These are phyloP conservation scores for Clusia tigrina DNA, from an alignment of 2,888 invertebrate species.

Conservation along the genomic window DNA sequence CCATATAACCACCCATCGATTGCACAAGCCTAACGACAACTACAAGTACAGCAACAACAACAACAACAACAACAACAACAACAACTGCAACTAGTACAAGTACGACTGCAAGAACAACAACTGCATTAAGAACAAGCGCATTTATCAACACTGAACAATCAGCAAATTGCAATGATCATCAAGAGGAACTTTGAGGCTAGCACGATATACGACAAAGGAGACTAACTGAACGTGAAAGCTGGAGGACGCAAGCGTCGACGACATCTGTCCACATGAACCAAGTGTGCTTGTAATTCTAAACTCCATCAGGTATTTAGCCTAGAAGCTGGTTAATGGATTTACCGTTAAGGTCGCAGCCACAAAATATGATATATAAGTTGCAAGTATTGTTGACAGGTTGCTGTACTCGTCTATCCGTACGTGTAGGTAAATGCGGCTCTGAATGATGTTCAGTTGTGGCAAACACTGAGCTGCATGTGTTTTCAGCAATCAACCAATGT, in stretches of 20 bases:
- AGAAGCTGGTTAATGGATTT: constrained; percentile 38
- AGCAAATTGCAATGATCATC: constrained; percentile 36
- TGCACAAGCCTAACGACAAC: constrained; percentile 28
- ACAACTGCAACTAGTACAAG: constrained; percentile 18
- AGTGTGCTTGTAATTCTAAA: constrained; percentile 26
- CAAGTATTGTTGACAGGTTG: constrained; percentile 50
- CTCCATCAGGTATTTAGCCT: constrained; percentile 23
- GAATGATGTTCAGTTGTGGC: neutral
- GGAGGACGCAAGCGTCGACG: neutral
- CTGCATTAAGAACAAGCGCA: constrained; percentile 23
- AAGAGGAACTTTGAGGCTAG: neutral
- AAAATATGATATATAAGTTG: constrained; percentile 38
- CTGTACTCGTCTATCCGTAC: no score
- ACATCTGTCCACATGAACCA: neutral
- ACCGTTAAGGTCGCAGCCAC: constrained; percentile 55
- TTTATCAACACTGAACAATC: constrained; percentile 55
- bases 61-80: constrained; percentile 28
- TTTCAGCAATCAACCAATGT: no score
- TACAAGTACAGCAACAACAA: constrained; percentile 25
- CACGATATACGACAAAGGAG: constrained; percentile 2
- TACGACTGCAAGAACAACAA: constrained; percentile 30
- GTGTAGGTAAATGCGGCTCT: no score
- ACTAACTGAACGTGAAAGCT: neutral
- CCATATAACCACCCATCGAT: constrained; percentile 60
- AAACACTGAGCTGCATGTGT: neutral